These are phyloP conservation scores for Magallana nippona DNA, from an alignment of 2,888 invertebrate genomes.

Conservation along the genomic window DNA sequence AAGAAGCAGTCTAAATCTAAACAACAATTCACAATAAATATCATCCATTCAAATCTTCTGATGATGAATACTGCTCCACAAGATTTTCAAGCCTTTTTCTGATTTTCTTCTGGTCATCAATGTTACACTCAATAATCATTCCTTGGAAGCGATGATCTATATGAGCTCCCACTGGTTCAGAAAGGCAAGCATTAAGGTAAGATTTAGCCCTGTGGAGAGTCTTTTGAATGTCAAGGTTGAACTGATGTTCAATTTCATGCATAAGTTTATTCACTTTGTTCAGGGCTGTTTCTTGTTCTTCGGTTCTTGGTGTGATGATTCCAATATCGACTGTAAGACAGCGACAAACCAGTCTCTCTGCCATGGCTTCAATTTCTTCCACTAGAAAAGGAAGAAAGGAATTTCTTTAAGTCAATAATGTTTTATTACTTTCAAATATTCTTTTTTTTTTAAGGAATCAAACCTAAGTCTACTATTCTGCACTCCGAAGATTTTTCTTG, in stretches of 20 bases:
- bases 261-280: constrained; percentile 73
- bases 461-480: too few relatives aligned
- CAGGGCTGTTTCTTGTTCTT: constrained; percentile 77
- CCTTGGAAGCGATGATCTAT: constrained; percentile 79
- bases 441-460: too few relatives aligned
- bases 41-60: background rate
- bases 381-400: constrained; percentile 63
- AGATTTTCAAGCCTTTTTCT: constrained; percentile 59
- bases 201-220: constrained; percentile 54
- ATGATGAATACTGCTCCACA: constrained; percentile 4
- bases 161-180: constrained; percentile 76
- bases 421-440: too few relatives aligned
- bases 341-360: constrained; percentile 78
- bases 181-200: constrained; percentile 79
- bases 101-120: constrained; percentile 80
- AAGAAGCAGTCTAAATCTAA: background rate
- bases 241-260: constrained; percentile 66
- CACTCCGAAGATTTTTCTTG: too few relatives aligned
- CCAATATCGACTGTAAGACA: constrained; percentile 79
- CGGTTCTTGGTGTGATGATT: constrained; percentile 78
- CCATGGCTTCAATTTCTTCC: constrained; percentile 79
- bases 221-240: constrained; percentile 25
- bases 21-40: background rate
- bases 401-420: background rate
- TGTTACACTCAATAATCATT: constrained; percentile 79